Evolutionary conservation across 2,113 vertebrate species (phyloP), one percentile per base, ranked within the genome.

Genomic region (Ursus arctos): DNA sequence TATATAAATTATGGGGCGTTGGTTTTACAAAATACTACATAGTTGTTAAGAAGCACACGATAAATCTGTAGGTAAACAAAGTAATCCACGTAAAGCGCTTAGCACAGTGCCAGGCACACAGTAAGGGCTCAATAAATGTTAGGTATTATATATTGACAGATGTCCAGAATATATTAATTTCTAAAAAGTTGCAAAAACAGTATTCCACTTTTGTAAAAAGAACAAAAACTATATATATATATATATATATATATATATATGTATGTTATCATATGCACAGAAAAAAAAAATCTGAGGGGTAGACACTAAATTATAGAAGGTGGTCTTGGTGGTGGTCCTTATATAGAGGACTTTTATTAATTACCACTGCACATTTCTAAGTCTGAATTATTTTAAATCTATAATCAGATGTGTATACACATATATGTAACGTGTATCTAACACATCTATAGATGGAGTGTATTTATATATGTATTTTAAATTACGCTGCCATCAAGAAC

Each of bases 171-270:
- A 43, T 21, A 82, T 12, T 59, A 53, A 61, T 12, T 31, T 16
- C 63, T 7, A 11, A 55, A 93, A 65, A 82, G 57, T 11, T 85
- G n/a, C 63, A 83, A 95, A 94, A 94, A 76, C 13, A n/a, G 2
- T 22, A 88, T 36, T 91, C 61, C 24, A 28, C 85, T 96, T 94
- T 74, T 80, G 4, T 71, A 76, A 88, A 91, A 95, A 53, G 16
- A 81, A 94, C 13, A 21, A 72, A 95, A 94, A 92, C 74, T 55
- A 53, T 16, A 49, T 10, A 19, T 33, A n/a, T n/a, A n/a, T n/a
- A n/a, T n/a, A n/a, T 36, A 19, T 33, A 43, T 43, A 43, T 43
- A 49, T 10, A 19, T 33, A 43, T 43, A 19, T 33, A 43, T 43
- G 4, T 43, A 36, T 22, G 28, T 6, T 88, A 13, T 26, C 5